phyloP scores from a whole-genome alignment of 2,797 vertebrate genomes.

The Lemur catta region DNA sequence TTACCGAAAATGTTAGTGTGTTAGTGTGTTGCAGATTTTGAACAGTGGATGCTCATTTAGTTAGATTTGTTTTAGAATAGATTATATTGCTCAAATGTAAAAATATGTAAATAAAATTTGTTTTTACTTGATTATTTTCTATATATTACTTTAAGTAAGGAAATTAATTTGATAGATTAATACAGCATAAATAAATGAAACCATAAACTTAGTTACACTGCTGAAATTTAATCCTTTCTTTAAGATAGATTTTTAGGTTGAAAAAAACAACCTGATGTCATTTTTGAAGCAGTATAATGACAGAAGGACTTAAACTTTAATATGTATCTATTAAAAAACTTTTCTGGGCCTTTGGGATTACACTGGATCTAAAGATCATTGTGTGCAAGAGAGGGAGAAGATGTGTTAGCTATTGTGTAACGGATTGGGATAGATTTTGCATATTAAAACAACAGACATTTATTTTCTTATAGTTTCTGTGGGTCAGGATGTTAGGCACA shows the following conservation, averaged over 20 bases:
- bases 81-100: background rate
- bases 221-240: conserved; percentile 8
- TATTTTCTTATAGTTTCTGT: background rate
- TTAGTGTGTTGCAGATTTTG: background rate
- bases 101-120: background rate
- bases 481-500: background rate
- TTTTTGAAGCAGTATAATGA: background rate
- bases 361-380: background rate
- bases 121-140: background rate
- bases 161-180: background rate
- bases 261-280: background rate
- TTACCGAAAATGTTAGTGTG: background rate
- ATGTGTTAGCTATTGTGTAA: background rate
- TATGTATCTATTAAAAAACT: background rate
- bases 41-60: background rate
- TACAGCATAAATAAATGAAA: background rate
- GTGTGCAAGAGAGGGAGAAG: background rate
- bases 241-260: background rate
- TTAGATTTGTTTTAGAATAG: conserved; percentile 17
- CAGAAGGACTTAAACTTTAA: background rate
- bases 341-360: background rate
- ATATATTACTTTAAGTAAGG: background rate
- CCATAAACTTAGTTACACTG: background rate
- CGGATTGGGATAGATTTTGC: background rate
- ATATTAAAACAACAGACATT: background rate